Conservation (phyloP, 2,888 invertebrate species). For the Hirtodrosophila confusa region DNA sequence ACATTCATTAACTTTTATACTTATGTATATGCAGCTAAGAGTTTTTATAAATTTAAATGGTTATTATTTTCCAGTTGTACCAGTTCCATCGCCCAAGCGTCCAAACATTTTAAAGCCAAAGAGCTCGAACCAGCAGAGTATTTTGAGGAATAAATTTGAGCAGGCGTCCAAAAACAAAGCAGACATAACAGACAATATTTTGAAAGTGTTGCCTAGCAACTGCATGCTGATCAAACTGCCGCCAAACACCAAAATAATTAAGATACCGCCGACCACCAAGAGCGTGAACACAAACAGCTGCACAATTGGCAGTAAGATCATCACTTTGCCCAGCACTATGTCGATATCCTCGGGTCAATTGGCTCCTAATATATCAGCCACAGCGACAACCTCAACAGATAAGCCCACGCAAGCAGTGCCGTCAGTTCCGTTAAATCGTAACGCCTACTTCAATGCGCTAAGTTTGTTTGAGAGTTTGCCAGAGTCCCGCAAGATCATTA, state of each 20-base stretch:
- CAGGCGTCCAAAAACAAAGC: constrained; percentile 7
- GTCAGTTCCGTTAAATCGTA: constrained; percentile 33
- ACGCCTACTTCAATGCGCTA: constrained; percentile 40
- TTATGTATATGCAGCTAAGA: too few relatives aligned
- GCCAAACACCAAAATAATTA: constrained; percentile 57
- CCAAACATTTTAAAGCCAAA: constrained; percentile 24
- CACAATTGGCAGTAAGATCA: constrained; percentile 13
- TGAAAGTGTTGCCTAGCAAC: constrained; percentile 60
- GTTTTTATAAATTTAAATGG: neutral
- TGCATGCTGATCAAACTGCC: constrained; percentile 57
- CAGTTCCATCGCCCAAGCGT: constrained; percentile 8
- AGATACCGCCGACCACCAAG: constrained; percentile 23
- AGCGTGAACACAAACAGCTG: constrained; percentile 13
- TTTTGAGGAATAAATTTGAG: constrained; percentile 1
- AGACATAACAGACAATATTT: constrained; percentile 32
- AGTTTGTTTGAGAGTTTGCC: constrained; percentile 64
- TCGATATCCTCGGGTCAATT: neutral
- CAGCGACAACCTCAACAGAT: neutral
- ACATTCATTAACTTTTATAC: too few relatives aligned
- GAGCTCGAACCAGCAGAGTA: constrained; percentile 3
- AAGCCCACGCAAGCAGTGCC: neutral
- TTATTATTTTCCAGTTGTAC: constrained; percentile 14
- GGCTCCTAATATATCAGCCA: neutral
- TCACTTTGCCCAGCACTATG: constrained; percentile 19
- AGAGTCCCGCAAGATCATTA: constrained; percentile 71